Evolutionary conservation across 2,113 vertebrate species (phyloP).

Genomic region (Solenodon paradoxus): DNA sequence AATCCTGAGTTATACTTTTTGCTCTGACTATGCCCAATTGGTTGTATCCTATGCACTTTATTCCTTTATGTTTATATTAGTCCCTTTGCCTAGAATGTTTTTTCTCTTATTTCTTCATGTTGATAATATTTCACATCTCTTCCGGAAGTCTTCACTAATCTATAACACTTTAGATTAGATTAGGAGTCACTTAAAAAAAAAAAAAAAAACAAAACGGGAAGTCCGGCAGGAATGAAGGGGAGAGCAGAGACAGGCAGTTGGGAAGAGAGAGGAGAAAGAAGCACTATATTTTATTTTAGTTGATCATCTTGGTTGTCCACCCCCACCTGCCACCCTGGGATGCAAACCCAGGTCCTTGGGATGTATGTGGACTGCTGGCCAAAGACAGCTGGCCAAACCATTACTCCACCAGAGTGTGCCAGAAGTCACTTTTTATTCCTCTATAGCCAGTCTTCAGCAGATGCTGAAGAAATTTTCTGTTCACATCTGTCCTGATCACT

Average conservation of each 20-base stretch:
- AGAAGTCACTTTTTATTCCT: no score
- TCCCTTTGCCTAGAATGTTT: not conserved
- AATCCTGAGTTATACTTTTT: constrained; percentile 24
- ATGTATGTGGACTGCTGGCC: no score
- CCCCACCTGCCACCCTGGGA: no score
- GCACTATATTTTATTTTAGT: no score
- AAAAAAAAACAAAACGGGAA: no score
- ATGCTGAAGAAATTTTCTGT: not conserved
- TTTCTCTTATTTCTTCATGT: constrained; percentile 34
- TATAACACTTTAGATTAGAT: not conserved
- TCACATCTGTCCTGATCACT: not conserved
- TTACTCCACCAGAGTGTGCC: no score
- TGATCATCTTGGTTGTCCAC: no score
- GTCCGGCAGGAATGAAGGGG: no score
- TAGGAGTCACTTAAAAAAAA: not conserved
- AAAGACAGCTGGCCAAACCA: no score
- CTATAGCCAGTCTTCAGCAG: not conserved
- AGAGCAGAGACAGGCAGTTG: no score
- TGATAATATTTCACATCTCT: not conserved
- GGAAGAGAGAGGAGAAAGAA: no score
- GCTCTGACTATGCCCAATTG: not conserved
- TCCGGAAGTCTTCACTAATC: constrained; percentile 2
- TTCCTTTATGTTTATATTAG: not conserved
- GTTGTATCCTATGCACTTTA: not conserved
- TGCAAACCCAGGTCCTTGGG: no score